Evolutionary conservation across 2,113 vertebrate genomes (phyloP), one percentile per base, ranked within the genome.

Genomic region (Cebidichthys violaceus): DNA sequence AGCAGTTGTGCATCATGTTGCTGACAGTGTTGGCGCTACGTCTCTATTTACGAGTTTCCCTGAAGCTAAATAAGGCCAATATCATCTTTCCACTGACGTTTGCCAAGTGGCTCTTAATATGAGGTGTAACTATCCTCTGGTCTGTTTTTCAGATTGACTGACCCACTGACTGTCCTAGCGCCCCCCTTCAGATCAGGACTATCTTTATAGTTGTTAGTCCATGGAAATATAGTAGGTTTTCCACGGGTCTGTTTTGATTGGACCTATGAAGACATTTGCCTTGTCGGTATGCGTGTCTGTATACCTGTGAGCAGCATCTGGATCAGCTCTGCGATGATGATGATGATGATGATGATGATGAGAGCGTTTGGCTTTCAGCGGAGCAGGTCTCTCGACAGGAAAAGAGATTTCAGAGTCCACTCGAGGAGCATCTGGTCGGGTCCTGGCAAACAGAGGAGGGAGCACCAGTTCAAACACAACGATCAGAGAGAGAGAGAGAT

Each of bases 301-400:
- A 72, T 94, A 97, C 97, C 97, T 97, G 95, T 98, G 97, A 83
- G 97, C 97, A 75, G 97, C 98, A 55, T 98, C 96, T 0, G 97
- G 97, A 50, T 98, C 97, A 68, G 98, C 97, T 94, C 96, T 99
- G 77, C 98, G 97, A 86, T 97, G 97, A 75, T 97, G 97, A 75
- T n/a, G n/a, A n/a, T n/a, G n/a, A n/a, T n/a, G n/a, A n/a, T n/a
- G n/a, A n/a, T n/a, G 97, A 86, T 97, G 97, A 75, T 97, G 97
- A 75, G 97, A 98, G 86, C 98, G 96, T 83, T 98, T 99, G 87
- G 97, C 96, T 95, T 99, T 99, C 89, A 97, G 94, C 77, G 95
- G 88, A 68, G 95, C 91, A 15, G 96, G 95, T 93, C 96, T 96
- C 92, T 96, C 96, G 62, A 94, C 93, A 85, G 93, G 94, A 82